Base-by-base conservation (phyloP, 1,140 invertebrate genomes). In the Euura saliciscinereae region DNA sequence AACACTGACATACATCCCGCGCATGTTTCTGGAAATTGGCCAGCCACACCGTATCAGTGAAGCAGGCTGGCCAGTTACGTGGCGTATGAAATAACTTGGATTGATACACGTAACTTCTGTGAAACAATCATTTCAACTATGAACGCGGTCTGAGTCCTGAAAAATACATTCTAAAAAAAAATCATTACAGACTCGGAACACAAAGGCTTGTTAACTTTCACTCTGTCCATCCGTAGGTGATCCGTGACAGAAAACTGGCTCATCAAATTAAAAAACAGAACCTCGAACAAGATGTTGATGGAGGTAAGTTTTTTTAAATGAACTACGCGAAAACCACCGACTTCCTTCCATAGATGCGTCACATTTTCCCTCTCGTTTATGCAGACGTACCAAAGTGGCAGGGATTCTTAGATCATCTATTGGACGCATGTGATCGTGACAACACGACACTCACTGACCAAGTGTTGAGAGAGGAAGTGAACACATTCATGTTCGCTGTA, bases 401-500 rank as follows among this genome's bases (percentile, higher is more conserved):
- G 79, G 86, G 87, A 11, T 94, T 96, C 78, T 81, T 96, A 69
- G 94, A 96, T 87, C 84, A 94, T 68, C 79, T 96, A 42, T 82
- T 96, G 10, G 89, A 92, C 74, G 85, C 89, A 65, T 88, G 86
- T 65, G 79, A 78, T 44, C 84, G 87, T 42, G 87, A 89, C 72
- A 89, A 87, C n/a, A 83, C 86, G 44, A 82, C 86, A 0, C 81
- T 95, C 44, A 90, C 88, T n/a, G 89, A 93, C 75, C 79, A 89
- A 65, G 93, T 94, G 78, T 91, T 96, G 10, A 79, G 89, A 72
- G 91, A 94, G 84, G 92, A 94, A 86, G 91, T 94, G 0, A 91
- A 94, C 73, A 94, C 93, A 0, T 94, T 94, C 79, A 93, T 94
- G 90, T 94, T 95, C 86, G 92, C 90, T 85, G 94, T 94, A 75